Evolutionary conservation across 2,113 vertebrate genomes (phyloP).

Genomic region (Orycteropus afer): DNA sequence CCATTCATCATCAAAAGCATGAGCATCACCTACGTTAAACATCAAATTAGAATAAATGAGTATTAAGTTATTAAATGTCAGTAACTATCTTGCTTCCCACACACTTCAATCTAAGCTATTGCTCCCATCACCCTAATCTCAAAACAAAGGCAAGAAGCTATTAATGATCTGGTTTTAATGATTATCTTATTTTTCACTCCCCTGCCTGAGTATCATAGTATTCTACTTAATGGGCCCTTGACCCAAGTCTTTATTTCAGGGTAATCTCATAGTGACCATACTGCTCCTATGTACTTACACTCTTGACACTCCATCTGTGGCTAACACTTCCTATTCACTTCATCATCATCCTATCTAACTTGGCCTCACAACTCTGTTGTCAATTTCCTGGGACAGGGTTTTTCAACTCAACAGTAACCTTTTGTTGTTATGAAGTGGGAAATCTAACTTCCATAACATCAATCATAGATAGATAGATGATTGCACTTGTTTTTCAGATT

Average conservation of each 20-base stretch:
- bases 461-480: neutral
- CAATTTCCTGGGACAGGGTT: neutral
- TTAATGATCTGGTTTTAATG: neutral
- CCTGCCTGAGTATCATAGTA: neutral
- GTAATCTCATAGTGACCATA: neutral
- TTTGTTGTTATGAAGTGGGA: neutral
- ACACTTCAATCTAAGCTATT: neutral
- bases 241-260: neutral
- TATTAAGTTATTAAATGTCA: neutral
- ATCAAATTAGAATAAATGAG: neutral
- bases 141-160: neutral
- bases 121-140: neutral
- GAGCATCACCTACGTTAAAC: constrained; percentile 89
- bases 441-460: neutral
- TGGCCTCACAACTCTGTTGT: neutral
- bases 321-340: neutral
- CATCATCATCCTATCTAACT: neutral
- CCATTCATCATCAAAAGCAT: constrained; percentile 94
- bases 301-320: neutral
- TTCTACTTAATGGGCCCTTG: neutral
- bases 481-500: neutral
- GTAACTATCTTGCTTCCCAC: neutral
- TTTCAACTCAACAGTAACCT: neutral
- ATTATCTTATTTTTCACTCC: neutral
- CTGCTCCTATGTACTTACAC: neutral